Conservation (phyloP, 1,140 invertebrate species). For the Papilio glaucus region DNA sequence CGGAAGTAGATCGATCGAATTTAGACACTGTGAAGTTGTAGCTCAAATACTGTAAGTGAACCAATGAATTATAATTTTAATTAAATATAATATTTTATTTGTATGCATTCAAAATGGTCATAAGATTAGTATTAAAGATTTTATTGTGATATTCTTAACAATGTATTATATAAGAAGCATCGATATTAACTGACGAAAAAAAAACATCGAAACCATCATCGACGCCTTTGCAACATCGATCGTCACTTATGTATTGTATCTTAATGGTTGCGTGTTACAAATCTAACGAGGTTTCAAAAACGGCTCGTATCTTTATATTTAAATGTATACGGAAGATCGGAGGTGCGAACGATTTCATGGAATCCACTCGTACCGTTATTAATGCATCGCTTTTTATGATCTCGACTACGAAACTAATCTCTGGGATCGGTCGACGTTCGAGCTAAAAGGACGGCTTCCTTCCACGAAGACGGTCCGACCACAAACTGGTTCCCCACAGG, state of each 20-base stretch:
- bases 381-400: slow-evolving; percentile 40
- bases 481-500: slow-evolving; percentile 72
- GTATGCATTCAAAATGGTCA: no score
- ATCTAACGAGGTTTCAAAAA: slow-evolving; percentile 11
- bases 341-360: slow-evolving; percentile 53
- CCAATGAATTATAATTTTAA: no score
- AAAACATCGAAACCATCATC: neutral
- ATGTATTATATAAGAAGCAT: no score
- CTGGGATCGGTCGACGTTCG: slow-evolving; percentile 44
- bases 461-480: slow-evolving; percentile 55
- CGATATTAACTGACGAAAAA: neutral
- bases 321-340: slow-evolving; percentile 39
- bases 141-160: no score
- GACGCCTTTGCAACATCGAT: neutral
- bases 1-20: neutral
- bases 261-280: slow-evolving; percentile 10
- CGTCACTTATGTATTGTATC: neutral
- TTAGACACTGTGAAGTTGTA: neutral
- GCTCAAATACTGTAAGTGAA: no score
- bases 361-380: slow-evolving; percentile 37
- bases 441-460: slow-evolving; percentile 60
- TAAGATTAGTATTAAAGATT: no score
- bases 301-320: slow-evolving; percentile 14
- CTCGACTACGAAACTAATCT: slow-evolving; percentile 46
- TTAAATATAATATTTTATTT: no score